A percentile compares a stretch with the other conserved stretches of the same genome.
These are phyloP conservation scores for Drosophila prolongata DNA, from an alignment of 2,888 invertebrate species.

Conservation along the genomic window DNA sequence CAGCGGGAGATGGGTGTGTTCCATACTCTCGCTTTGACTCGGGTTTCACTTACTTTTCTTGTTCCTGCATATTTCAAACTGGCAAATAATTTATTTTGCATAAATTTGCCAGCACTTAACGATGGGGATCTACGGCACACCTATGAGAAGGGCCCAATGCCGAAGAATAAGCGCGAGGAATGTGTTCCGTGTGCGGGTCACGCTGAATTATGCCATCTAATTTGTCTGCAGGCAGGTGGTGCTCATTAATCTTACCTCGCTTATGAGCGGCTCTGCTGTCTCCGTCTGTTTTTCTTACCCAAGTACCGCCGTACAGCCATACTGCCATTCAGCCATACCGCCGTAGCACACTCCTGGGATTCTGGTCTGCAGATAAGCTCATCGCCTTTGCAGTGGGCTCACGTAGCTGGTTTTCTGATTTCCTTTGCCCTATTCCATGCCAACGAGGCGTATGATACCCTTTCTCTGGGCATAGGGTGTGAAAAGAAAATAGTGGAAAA, in stretches of 20 bases:
- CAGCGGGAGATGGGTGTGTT: background rate
- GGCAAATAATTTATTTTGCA: conserved; percentile 53
- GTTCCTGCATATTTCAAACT: conserved; percentile 35
- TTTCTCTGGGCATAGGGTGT: background rate
- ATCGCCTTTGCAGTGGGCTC: conserved; percentile 26
- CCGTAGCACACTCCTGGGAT: conserved; percentile 56
- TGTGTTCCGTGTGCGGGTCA: conserved; percentile 55
- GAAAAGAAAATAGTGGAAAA: no score
- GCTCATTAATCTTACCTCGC: conserved; percentile 73
- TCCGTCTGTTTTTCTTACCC: conserved; percentile 36
- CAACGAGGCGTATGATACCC: conserved; percentile 19
- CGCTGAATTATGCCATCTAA: conserved; percentile 74
- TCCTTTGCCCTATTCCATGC: conserved; percentile 18
- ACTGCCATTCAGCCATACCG: conserved; percentile 8
- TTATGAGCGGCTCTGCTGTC: conserved; percentile 41
- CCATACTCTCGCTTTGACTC: conserved; percentile 17
- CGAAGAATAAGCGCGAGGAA: conserved; percentile 11
- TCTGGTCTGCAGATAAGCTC: conserved; percentile 28
- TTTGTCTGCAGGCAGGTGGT: conserved; percentile 75
- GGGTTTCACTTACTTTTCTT: conserved; percentile 15
- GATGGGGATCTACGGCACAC: conserved; percentile 29
- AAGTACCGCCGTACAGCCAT: conserved; percentile 24
- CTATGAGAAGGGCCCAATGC: conserved; percentile 11
- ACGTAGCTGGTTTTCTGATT: conserved; percentile 38
- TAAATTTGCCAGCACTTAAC: conserved; percentile 51